Evolutionary conservation across 2,797 vertebrate species (phyloP).

Genomic region (Myotis pilosus): DNA sequence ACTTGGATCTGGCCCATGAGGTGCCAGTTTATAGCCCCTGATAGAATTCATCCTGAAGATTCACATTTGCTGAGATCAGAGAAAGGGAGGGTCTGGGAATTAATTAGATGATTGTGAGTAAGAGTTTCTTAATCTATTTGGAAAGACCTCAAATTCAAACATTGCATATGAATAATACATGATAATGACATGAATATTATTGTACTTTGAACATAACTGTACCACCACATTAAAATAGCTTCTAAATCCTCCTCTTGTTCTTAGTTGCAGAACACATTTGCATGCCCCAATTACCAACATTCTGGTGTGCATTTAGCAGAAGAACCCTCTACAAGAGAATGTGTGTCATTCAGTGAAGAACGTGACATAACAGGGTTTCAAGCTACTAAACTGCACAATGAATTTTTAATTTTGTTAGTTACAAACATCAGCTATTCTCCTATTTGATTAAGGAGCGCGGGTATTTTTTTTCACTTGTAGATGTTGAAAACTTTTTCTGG

Average conservation of each 20-base stretch:
- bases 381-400: slow-evolving; percentile 55
- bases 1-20: neutral
- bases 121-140: slow-evolving; percentile 71
- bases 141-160: slow-evolving; percentile 65
- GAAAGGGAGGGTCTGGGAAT: slow-evolving; percentile 17
- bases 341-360: slow-evolving; percentile 26
- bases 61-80: slow-evolving; percentile 54
- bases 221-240: slow-evolving; percentile 61
- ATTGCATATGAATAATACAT: slow-evolving; percentile 72
- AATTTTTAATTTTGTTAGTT: slow-evolving; percentile 46
- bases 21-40: neutral
- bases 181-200: slow-evolving; percentile 72
- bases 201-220: slow-evolving; percentile 70
- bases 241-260: slow-evolving; percentile 63
- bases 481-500: slow-evolving; percentile 51
- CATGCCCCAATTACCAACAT: slow-evolving; percentile 67
- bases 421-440: slow-evolving; percentile 59
- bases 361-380: slow-evolving; percentile 28
- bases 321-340: slow-evolving; percentile 37
- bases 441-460: slow-evolving; percentile 34
- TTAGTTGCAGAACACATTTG: slow-evolving; percentile 71
- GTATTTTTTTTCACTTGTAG: slow-evolving; percentile 32
- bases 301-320: slow-evolving; percentile 60
- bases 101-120: slow-evolving; percentile 65
- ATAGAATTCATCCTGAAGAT: slow-evolving; percentile 24